Evolutionary conservation across 2,797 vertebrate genomes (phyloP).

Genomic region (Scyliorhinus canicula): DNA sequence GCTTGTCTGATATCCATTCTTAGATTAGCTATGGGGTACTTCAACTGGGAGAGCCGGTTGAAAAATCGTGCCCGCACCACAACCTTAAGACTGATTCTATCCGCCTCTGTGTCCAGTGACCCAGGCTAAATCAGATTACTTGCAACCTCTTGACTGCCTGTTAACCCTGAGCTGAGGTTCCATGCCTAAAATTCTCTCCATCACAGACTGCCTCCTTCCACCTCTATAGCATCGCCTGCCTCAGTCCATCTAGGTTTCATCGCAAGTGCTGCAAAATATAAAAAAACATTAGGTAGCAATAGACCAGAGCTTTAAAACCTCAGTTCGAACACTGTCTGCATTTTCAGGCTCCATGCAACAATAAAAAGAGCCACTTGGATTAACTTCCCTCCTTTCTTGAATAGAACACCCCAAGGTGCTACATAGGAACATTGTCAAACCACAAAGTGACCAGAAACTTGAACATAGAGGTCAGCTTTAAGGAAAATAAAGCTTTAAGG

Average conservation of each 20-base stretch:
- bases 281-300: not conserved
- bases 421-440: not conserved
- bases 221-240: not conserved
- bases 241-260: not conserved
- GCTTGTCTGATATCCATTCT: not conserved
- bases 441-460: not conserved
- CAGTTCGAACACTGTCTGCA: too few species aligned
- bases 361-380: too few species aligned
- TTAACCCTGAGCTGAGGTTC: not conserved
- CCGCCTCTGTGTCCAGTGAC: not conserved
- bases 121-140: not conserved
- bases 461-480: too few species aligned
- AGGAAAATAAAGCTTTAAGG: too few species aligned
- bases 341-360: not conserved
- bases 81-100: not conserved
- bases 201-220: not conserved
- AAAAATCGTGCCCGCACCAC: not conserved
- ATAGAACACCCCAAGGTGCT: not conserved
- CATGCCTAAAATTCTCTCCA: not conserved
- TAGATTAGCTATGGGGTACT: not conserved
- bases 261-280: not conserved
- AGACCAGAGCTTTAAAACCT: too few species aligned
- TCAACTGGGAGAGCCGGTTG: not conserved
- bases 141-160: not conserved
- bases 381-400: not conserved